Conservation (phyloP, 2,113 vertebrate genomes). For the Bos indicus region DNA sequence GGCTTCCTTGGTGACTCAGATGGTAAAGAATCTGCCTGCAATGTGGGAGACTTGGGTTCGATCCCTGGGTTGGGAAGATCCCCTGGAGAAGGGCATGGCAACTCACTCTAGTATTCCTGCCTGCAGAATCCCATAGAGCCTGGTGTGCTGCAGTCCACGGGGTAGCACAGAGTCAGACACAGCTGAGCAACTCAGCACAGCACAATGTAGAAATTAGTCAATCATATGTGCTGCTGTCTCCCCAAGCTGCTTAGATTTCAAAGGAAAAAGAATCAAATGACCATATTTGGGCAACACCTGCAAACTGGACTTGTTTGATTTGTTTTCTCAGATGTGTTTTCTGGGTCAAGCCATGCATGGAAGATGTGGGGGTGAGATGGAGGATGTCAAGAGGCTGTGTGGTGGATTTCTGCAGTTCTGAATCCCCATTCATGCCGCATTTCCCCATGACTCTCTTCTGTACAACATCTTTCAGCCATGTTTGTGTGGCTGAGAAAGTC, state of each 20-base stretch:
- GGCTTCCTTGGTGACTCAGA: neutral
- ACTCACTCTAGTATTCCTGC: neutral
- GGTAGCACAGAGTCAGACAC: neutral
- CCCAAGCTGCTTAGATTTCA: neutral
- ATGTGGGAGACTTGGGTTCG: neutral
- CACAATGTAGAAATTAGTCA: neutral
- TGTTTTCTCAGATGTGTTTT: neutral
- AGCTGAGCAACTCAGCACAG: neutral
- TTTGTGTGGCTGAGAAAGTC: accelerated
- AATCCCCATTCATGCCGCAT: accelerated
- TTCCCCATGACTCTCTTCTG: accelerated
- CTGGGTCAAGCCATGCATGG: too few relatives aligned
- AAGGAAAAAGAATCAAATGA: neutral
- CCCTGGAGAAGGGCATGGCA: neutral
- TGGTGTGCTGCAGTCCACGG: neutral
- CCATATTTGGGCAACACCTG: neutral
- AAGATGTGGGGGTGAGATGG: neutral
- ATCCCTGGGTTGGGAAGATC: neutral
- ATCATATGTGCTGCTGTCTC: neutral
- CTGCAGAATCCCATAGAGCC: neutral
- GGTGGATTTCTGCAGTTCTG: accelerated
- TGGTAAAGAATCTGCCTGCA: neutral
- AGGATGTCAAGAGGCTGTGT: neutral
- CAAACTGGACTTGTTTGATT: too few relatives aligned
- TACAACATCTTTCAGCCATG: accelerated